Percentiles rank a stretch among this genome's conserved stretches.
phyloP scores from a whole-genome alignment of 2,113 vertebrate genomes.

The Picathartes gymnocephalus region DNA sequence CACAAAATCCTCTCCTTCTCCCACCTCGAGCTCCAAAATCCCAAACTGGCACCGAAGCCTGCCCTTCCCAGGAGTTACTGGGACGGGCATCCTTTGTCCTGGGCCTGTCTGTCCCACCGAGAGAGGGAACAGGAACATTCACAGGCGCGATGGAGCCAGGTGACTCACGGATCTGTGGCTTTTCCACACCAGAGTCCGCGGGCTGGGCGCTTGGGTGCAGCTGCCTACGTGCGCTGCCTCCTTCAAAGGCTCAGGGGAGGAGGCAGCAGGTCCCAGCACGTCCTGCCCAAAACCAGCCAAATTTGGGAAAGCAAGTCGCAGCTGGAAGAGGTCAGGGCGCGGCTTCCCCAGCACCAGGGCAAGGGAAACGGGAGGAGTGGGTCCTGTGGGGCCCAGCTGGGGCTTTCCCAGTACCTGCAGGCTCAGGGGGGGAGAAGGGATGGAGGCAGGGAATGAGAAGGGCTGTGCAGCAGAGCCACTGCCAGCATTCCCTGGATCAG shows the following conservation, averaged over 20 bases:
- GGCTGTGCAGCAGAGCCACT: background rate
- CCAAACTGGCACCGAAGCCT: background rate
- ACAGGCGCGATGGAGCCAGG: background rate
- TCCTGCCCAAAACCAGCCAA: background rate
- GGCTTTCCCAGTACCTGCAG: background rate
- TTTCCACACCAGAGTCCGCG: background rate
- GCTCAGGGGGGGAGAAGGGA: background rate
- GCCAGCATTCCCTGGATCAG: rapidly evolving
- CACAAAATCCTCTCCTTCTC: rapidly evolving
- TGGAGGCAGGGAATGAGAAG: background rate
- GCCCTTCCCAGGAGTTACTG: background rate
- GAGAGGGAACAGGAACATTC: background rate
- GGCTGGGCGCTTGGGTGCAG: background rate
- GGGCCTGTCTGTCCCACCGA: background rate
- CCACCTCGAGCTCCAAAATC: rapidly evolving
- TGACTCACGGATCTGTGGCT: constrained; percentile 26
- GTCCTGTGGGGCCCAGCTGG: background rate
- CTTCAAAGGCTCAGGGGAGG: constrained; percentile 29
- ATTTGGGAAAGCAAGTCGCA: constrained; percentile 16
- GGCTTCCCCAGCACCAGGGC: background rate
- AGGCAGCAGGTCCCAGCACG: constrained; percentile 29
- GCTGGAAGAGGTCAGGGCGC: constrained; percentile 52
- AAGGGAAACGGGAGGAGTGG: background rate
- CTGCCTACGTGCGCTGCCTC: constrained; percentile 25
- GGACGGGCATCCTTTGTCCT: background rate